Conservation (phyloP, 2,888 invertebrate species). For the Lasioglossum lativentre region DNA sequence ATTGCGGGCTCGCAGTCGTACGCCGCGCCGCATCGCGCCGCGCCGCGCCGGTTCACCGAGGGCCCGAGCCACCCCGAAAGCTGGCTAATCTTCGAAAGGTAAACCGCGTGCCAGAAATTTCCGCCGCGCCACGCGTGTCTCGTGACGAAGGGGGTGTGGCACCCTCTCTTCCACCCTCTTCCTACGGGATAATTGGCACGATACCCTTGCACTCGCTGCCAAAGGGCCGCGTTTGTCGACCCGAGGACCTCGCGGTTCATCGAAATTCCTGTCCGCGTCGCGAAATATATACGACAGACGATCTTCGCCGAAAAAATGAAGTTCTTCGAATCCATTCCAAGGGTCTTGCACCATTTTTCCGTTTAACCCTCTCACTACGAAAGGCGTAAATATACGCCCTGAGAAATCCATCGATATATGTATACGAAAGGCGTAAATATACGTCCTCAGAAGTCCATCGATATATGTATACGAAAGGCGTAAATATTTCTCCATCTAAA, state of each 20-base stretch:
- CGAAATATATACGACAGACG: not conserved
- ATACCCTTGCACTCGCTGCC: slow-evolving; percentile 42
- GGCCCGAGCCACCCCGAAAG: not conserved
- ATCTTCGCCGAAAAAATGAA: not conserved
- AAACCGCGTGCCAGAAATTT: slow-evolving; percentile 47
- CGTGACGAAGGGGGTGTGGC: slow-evolving; percentile 30
- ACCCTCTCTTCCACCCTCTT: slow-evolving; percentile 7
- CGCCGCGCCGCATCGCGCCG: too few species aligned
- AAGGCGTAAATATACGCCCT: too few species aligned
- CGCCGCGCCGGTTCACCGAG: not conserved
- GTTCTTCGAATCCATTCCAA: not conserved
- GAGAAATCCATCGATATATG: too few species aligned
- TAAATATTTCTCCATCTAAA: too few species aligned
- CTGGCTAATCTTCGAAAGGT: slow-evolving; percentile 45
- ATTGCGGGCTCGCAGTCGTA: slow-evolving; percentile 22
- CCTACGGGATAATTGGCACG: slow-evolving; percentile 63
- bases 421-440: too few species aligned
- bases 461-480: too few species aligned
- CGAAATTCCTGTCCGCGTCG: not conserved
- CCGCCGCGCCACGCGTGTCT: slow-evolving; percentile 46
- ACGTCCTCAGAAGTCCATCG: too few species aligned
- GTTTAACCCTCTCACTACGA: too few species aligned
- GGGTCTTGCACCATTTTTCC: not conserved
- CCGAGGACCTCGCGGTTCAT: not conserved
- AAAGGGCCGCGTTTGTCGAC: slow-evolving; percentile 32